Evolutionary conservation across 2,797 vertebrate species (phyloP).

Genomic region (Sardinella longiceps): DNA sequence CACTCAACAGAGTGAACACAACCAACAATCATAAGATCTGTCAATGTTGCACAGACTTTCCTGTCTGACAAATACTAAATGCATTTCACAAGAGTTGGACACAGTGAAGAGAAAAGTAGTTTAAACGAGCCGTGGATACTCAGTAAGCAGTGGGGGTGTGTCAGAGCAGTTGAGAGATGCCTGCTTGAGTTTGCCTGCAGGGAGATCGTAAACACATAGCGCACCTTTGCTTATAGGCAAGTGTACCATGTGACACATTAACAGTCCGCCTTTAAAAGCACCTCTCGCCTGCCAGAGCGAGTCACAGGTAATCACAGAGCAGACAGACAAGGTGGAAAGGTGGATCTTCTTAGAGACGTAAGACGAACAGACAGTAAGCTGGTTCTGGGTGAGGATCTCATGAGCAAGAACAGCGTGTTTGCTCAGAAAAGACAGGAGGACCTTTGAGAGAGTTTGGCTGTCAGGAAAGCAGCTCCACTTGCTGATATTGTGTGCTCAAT

Average conservation of each 20-base stretch:
- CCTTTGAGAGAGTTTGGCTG: not conserved
- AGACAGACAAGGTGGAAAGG: not conserved
- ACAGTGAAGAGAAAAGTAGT: slow-evolving; percentile 27
- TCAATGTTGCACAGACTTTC: not conserved
- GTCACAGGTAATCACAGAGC: slow-evolving; percentile 33
- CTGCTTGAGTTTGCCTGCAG: slow-evolving; percentile 40
- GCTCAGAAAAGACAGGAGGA: not conserved
- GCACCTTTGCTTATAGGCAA: slow-evolving; percentile 49
- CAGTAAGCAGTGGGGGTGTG: slow-evolving; percentile 47
- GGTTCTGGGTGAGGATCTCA: not conserved
- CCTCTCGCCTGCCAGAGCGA: slow-evolving; percentile 53
- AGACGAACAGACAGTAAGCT: not conserved
- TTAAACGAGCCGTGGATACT: slow-evolving; percentile 16
- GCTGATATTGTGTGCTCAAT: not conserved
- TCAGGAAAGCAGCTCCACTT: not conserved
- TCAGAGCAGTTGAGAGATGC: slow-evolving; percentile 49
- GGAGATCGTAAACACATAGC: slow-evolving; percentile 57
- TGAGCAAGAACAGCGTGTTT: not conserved
- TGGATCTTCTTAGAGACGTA: not conserved
- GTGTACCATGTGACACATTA: slow-evolving; percentile 66
- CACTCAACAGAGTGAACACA: not conserved
- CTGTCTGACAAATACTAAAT: not conserved
- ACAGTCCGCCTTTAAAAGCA: slow-evolving; percentile 53
- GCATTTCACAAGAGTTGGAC: not conserved
- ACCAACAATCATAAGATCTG: not conserved